phyloP scores from a whole-genome alignment of 2,113 vertebrate genomes.

The Numenius arquata region DNA sequence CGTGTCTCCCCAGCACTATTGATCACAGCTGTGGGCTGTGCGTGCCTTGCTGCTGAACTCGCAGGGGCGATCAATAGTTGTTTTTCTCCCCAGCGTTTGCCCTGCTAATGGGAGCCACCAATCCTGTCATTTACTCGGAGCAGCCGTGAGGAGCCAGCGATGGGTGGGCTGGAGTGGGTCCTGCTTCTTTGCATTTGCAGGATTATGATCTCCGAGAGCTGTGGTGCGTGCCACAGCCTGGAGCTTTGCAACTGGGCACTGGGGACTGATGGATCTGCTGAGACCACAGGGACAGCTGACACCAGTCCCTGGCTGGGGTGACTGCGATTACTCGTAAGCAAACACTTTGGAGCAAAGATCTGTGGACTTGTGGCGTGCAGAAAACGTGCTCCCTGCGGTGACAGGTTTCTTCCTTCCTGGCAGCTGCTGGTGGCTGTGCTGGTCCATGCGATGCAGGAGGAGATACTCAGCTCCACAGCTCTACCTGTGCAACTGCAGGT shows the following conservation, averaged over 20 bases:
- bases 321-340: background rate
- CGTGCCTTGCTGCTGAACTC: background rate
- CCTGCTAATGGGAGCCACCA: background rate
- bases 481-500: background rate
- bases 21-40: background rate
- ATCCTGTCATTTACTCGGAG: background rate
- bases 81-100: slow-evolving; percentile 4
- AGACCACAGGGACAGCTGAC: background rate
- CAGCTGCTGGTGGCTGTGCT: background rate
- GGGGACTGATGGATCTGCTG: fast-evolving
- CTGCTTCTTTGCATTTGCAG: background rate
- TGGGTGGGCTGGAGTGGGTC: background rate
- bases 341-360: background rate
- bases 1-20: background rate
- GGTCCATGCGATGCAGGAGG: background rate
- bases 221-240: fast-evolving
- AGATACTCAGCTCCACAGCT: background rate
- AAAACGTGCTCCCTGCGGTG: background rate
- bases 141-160: background rate
- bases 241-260: fast-evolving
- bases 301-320: background rate
- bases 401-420: background rate
- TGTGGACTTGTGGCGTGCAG: fast-evolving
- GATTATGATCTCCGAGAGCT: background rate
- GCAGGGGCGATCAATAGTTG: background rate